These are phyloP conservation scores for Allacma fusca DNA, from an alignment of 2,888 invertebrate species.

Conservation along the genomic window DNA sequence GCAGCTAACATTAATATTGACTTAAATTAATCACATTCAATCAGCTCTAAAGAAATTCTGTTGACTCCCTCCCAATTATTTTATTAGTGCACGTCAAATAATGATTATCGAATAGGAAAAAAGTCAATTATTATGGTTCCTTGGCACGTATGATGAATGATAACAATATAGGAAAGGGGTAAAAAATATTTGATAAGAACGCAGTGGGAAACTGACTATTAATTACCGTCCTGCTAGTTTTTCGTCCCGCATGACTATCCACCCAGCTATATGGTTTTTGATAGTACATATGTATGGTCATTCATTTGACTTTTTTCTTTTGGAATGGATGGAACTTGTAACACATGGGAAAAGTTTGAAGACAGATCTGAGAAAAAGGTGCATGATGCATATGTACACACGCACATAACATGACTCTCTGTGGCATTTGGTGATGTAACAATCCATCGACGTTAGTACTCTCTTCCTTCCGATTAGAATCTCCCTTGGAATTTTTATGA, in stretches of 20 bases:
- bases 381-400: too few relatives aligned
- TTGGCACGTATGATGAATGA: conserved; percentile 14
- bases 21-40: conserved; percentile 24
- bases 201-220: conserved; percentile 21
- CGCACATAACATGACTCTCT: too few relatives aligned
- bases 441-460: not conserved
- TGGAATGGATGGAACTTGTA: too few relatives aligned
- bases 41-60: conserved; percentile 14
- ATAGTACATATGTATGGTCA: too few relatives aligned
- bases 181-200: conserved; percentile 24
- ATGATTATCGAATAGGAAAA: conserved; percentile 11
- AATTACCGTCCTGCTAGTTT: conserved; percentile 9
- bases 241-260: not conserved
- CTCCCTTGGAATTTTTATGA: not conserved
- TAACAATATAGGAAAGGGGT: conserved; percentile 11
- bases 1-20: not conserved
- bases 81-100: conserved; percentile 24
- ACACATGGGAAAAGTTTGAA: too few relatives aligned
- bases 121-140: conserved; percentile 10
- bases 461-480: not conserved
- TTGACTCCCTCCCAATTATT: conserved; percentile 24
- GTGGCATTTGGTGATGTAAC: too few relatives aligned
- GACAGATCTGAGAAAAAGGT: too few relatives aligned
- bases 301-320: too few relatives aligned
- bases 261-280: too few relatives aligned